Evolutionary conservation across 2,797 vertebrate genomes (phyloP).

Genomic region (Buceros bicornis): DNA sequence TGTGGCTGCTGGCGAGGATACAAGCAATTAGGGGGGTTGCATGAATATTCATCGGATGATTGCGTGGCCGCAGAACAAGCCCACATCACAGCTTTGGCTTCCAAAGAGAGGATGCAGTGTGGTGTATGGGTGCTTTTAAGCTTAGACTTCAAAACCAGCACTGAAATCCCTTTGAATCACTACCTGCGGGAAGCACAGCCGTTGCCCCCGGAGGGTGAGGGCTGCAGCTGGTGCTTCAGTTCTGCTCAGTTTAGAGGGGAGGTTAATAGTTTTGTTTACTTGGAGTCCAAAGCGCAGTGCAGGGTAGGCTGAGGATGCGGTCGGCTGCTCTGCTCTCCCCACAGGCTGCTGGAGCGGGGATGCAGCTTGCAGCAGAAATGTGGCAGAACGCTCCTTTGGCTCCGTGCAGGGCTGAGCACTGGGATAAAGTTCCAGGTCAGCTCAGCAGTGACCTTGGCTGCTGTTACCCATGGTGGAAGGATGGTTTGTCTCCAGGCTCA

Average conservation of each 20-base stretch:
- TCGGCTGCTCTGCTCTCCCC: not conserved
- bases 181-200: not conserved
- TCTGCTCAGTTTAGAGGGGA: not conserved
- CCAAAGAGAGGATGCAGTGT: constrained; percentile 30
- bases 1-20: constrained; percentile 10
- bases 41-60: constrained; percentile 57
- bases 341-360: not conserved
- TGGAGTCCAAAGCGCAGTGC: not conserved
- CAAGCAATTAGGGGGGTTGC: constrained; percentile 15
- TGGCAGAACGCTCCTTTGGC: not conserved
- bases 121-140: constrained; percentile 29
- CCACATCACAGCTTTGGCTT: constrained; percentile 5
- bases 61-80: not conserved
- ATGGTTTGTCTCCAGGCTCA: not conserved
- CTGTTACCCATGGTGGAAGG: not conserved
- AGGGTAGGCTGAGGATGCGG: not conserved
- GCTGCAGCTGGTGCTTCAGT: constrained; percentile 44
- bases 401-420: not conserved
- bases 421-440: not conserved
- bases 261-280: constrained; percentile 33
- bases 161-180: constrained; percentile 41
- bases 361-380: not conserved
- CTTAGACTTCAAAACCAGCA: constrained; percentile 50
- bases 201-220: constrained; percentile 25
- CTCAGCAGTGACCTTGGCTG: not conserved